phyloP scores from a whole-genome alignment of 2,797 vertebrate species.

The Myotis findleyi region DNA sequence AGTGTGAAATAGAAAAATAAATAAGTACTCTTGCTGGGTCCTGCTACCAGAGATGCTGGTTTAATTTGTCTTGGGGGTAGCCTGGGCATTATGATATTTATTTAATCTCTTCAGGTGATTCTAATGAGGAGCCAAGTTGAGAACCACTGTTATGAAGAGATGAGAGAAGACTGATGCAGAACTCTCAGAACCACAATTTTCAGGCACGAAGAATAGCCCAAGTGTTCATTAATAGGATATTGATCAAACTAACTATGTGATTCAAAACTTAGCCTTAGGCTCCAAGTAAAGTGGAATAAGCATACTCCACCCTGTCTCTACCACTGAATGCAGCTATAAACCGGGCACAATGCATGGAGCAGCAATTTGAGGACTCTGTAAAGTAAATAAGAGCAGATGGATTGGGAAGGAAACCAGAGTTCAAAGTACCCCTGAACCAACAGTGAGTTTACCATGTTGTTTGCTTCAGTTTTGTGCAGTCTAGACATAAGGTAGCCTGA shows the following conservation, averaged over 20 bases:
- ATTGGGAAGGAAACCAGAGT: not conserved
- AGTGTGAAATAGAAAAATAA: not conserved
- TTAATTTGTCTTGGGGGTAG: not conserved
- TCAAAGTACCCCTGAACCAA: not conserved
- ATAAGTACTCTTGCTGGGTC: not conserved
- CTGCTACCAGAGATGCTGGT: not conserved
- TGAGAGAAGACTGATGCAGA: not conserved
- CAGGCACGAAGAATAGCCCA: not conserved
- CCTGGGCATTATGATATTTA: not conserved
- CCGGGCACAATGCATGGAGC: not conserved
- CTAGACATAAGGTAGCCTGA: not conserved
- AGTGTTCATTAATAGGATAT: not conserved
- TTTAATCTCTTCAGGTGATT: not conserved
- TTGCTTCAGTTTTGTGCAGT: not conserved
- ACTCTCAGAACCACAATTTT: conserved; percentile 7
- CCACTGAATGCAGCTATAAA: not conserved
- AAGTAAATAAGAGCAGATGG: not conserved
- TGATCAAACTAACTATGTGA: not conserved
- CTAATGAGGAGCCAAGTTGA: conserved; percentile 23
- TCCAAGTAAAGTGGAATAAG: not conserved
- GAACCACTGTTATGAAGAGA: not conserved
- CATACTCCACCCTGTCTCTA: not conserved
- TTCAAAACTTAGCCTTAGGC: conserved; percentile 19
- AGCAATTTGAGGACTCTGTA: not conserved
- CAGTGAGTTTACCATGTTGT: not conserved